Base-by-base conservation (phyloP, 2,113 vertebrate genomes). In the Oncorhynchus mykiss region DNA sequence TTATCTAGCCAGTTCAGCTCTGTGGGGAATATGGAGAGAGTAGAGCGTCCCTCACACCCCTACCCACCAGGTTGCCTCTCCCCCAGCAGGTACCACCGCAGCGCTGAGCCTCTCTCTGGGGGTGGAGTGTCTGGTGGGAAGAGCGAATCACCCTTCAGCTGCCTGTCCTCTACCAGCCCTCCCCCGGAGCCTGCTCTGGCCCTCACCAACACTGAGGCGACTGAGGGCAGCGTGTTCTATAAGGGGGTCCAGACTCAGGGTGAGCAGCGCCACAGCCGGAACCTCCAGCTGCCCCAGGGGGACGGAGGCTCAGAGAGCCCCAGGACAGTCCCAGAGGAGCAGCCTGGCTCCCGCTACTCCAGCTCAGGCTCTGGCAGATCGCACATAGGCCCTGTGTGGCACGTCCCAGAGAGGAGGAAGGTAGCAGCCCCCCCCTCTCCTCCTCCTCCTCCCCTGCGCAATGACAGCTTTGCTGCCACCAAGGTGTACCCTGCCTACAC, bases 381-480 rank as follows among this genome's bases (percentile, higher is more conserved):
- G 59, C 91, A 72, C 71, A 84, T 92, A 0, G 93, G 94, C 65
- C 95, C 95, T 0, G 82, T 97, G 75, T 97, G 96, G 96, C 91
- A 97, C 54, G 81, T 94, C 67, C 96, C 97, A 0, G 96, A 97
- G 65, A 96, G 93, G 74, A 96, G 90, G 66, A 93, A 84, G 51
- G 72, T 86, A 1, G 84, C 83, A 71, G 74, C 31, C 3, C 5
- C 90, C 34, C 82, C 89, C 0, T 93, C 94, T 5, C 93, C 95
- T 0, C 95, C 95, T 0, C 93, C 88, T 3, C 93, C 94, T 4
- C 94, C 95, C 9, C 88, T 95, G 57, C 94, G 93, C 59, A 96
- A 93, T 25, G 96, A 98, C 86, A 97, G 96, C 72, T 98, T 96
- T 80, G 92, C 94, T 0, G 93, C 93, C 76, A 95, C 94, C 70